Evolutionary conservation across 2,797 vertebrate species (phyloP).

Genomic region (Poecilia picta): DNA sequence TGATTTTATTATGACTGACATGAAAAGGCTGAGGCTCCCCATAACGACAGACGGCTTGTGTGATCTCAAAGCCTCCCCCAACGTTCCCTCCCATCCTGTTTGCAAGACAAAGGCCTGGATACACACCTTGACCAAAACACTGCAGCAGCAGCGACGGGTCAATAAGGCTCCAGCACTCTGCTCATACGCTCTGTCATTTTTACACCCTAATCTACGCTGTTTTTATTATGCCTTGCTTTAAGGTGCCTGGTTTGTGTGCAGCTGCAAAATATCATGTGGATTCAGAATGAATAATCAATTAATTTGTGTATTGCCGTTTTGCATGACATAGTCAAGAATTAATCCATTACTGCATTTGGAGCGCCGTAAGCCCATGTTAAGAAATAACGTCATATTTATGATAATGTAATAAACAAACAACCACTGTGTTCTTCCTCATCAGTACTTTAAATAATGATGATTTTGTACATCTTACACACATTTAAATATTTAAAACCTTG

Average conservation of each 20-base stretch:
- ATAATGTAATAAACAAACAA: too few relatives aligned
- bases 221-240: constrained; percentile 20
- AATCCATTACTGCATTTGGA: constrained; percentile 16
- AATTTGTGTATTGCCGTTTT: constrained; percentile 23
- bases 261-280: constrained; percentile 11
- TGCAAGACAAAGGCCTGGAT: constrained; percentile 57
- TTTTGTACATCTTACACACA: too few relatives aligned
- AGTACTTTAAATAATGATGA: too few relatives aligned
- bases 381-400: too few relatives aligned
- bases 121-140: constrained; percentile 50
- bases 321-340: constrained; percentile 35
- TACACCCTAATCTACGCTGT: constrained; percentile 26
- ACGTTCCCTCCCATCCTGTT: constrained; percentile 42
- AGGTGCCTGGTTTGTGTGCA: background rate
- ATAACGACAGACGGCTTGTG: constrained; percentile 49
- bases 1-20: constrained; percentile 40
- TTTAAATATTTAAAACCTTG: too few relatives aligned
- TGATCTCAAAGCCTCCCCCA: constrained; percentile 43
- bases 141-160: constrained; percentile 50
- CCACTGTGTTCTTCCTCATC: too few relatives aligned
- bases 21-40: constrained; percentile 48
- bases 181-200: constrained; percentile 47
- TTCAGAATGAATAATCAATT: constrained; percentile 25
- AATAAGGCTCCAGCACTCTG: constrained; percentile 33
- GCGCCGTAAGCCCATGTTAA: background rate